Evolutionary conservation across 1,140 invertebrate species (phyloP), one percentile per base, ranked within the genome.

Genomic region (Odontomachus brunneus): DNA sequence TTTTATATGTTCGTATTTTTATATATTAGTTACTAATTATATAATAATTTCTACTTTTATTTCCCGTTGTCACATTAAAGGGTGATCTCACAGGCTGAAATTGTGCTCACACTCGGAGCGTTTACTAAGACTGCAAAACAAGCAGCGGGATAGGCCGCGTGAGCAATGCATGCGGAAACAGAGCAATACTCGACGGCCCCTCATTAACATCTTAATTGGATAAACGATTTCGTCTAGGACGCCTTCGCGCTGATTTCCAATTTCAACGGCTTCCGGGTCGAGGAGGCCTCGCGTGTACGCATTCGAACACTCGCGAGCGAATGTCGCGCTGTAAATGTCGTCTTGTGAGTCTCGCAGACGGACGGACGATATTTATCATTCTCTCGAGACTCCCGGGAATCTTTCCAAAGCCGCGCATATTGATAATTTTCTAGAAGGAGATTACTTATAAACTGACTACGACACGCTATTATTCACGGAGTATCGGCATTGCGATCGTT

Each of bases 151-250:
- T n/a, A 4, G 51, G 15, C 9, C n/a, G 14, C 29, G 15, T 19
- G 49, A 55, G 19, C 33, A 38, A 69, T 17, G 29, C 49, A 57
- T 22, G 48, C 62, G 49, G 75, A 78, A 69, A 78, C 22, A 19
- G 15, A 44, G 26, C 2, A 59, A 63, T 66, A 53, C 74, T 72
- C 48, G n/a, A 60, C 49, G n/a, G 19, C 14, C 60, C 60, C 29
- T 82, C 38, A 66, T 84, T 82, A 84, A 73, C 83, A 84, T 82
- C 48, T 82, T 82, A 84, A 82, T 74, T 73, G 81, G 67, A 82
- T 74, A 84, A 84, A 73, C 71, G 83, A 33, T 59, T 71, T 73
- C 55, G 66, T 81, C 69, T 84, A 84, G 78, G 51, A 84, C 83
- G 83, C 83, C 83, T 81, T 80, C 83, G 83, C 83, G 63, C 51